Percentiles rank a stretch among this genome's conserved stretches.
phyloP scores from a whole-genome alignment of 2,888 invertebrate species.

The Idaea aversata region DNA sequence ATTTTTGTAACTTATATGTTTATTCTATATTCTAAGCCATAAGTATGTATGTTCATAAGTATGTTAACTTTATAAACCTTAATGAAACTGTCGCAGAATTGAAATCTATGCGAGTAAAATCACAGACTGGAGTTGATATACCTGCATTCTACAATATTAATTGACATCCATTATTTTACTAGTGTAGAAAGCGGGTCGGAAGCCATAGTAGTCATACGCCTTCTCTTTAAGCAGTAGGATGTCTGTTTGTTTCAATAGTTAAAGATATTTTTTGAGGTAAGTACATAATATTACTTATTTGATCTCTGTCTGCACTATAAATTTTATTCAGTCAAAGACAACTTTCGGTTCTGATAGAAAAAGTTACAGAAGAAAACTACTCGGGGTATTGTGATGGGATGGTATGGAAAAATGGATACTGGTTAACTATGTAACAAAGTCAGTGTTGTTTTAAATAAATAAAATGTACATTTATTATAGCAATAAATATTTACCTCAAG shows the following conservation, averaged over 20 bases:
- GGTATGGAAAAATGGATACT: too few species aligned
- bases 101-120: not conserved
- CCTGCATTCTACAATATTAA: slow-evolving; percentile 49
- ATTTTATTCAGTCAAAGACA: too few species aligned
- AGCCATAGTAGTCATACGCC: slow-evolving; percentile 55
- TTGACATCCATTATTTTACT: slow-evolving; percentile 62
- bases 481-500: too few species aligned
- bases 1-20: too few species aligned
- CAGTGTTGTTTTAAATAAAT: too few species aligned
- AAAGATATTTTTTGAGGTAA: not conserved
- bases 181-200: slow-evolving; percentile 62
- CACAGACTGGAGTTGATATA: not conserved
- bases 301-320: not conserved
- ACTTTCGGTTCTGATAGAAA: too few species aligned
- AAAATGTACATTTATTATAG: too few species aligned
- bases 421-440: too few species aligned
- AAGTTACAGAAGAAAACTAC: too few species aligned
- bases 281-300: not conserved
- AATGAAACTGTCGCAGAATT: not conserved
- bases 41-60: too few species aligned
- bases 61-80: not conserved
- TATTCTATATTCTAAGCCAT: too few species aligned
- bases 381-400: too few species aligned
- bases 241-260: slow-evolving; percentile 31
- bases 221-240: slow-evolving; percentile 46